Percentiles rank a stretch among this genome's conserved stretches.
Conservation (phyloP, 2,113 vertebrate species). For the Danionella cerebrum region DNA sequence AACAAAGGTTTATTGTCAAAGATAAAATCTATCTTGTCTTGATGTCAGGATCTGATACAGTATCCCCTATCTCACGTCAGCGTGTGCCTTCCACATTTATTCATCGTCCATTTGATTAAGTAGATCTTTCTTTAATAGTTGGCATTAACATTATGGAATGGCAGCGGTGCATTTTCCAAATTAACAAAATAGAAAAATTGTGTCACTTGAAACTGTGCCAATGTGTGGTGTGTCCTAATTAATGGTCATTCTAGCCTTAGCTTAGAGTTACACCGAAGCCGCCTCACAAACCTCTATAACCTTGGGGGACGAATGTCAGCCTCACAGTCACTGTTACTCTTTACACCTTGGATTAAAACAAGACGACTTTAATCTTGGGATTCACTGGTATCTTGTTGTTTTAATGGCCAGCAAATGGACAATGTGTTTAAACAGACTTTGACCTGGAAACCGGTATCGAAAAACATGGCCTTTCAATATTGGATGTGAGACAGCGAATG, state of each 20-base stretch:
- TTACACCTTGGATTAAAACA: not conserved
- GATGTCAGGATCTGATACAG: conserved; percentile 32
- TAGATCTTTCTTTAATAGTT: not conserved
- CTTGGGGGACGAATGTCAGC: conserved; percentile 45
- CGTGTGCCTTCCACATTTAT: not conserved
- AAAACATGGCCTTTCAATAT: not conserved
- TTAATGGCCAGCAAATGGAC: not conserved
- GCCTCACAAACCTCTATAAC: conserved; percentile 50
- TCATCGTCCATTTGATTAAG: not conserved
- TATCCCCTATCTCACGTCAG: not conserved
- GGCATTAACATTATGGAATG: conserved; percentile 23
- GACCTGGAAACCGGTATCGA: not conserved
- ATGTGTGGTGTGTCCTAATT: conserved; percentile 61
- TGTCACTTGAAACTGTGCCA: conserved; percentile 68
- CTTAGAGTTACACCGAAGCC: conserved; percentile 65
- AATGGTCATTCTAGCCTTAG: conserved; percentile 73
- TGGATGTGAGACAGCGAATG: conserved; percentile 8
- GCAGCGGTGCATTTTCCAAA: conserved; percentile 42
- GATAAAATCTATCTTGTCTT: conserved; percentile 24
- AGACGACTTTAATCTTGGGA: not conserved
- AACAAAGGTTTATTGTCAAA: conserved; percentile 15
- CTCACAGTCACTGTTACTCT: conserved; percentile 30
- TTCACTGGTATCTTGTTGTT: not conserved
- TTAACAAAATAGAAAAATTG: conserved; percentile 53
- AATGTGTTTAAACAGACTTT: not conserved